These are phyloP conservation scores for Butorides virescens DNA, from an alignment of 2,113 vertebrate species.

Conservation along the genomic window DNA sequence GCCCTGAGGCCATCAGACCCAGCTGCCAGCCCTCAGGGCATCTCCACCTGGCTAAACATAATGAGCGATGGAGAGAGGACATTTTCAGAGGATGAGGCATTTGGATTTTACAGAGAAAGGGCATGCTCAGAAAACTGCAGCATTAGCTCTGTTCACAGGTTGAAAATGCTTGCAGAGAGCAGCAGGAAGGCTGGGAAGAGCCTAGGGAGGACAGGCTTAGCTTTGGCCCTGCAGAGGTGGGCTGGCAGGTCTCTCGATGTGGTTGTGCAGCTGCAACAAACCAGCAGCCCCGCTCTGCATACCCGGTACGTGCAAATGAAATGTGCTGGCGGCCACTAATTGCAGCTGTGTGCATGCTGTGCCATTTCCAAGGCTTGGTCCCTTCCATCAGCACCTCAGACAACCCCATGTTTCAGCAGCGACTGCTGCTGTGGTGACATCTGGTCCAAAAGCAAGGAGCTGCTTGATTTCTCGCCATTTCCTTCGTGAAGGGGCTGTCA, in stretches of 20 bases:
- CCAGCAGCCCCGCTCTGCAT: rapidly evolving
- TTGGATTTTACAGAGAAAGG: background rate
- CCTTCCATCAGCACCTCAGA: background rate
- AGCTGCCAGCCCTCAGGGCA: background rate
- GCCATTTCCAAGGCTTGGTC: background rate
- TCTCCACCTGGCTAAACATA: background rate
- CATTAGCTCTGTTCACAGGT: background rate
- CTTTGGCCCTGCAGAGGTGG: background rate
- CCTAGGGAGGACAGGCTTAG: background rate
- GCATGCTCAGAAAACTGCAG: background rate
- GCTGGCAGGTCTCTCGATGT: background rate
- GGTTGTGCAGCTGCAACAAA: background rate
- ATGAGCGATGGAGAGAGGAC: background rate
- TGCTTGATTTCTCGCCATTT: background rate
- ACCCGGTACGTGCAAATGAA: background rate
- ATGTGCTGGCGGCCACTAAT: background rate
- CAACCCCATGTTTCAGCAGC: background rate
- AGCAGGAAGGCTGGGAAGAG: background rate
- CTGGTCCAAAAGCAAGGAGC: background rate
- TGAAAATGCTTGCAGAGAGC: background rate
- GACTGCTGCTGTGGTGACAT: background rate
- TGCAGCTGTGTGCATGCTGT: background rate
- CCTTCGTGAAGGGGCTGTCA: background rate
- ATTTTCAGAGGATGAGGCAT: background rate
- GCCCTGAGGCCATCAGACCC: background rate